Conservation (phyloP, 2,888 invertebrate genomes). For the Himalopsyche japonica region DNA sequence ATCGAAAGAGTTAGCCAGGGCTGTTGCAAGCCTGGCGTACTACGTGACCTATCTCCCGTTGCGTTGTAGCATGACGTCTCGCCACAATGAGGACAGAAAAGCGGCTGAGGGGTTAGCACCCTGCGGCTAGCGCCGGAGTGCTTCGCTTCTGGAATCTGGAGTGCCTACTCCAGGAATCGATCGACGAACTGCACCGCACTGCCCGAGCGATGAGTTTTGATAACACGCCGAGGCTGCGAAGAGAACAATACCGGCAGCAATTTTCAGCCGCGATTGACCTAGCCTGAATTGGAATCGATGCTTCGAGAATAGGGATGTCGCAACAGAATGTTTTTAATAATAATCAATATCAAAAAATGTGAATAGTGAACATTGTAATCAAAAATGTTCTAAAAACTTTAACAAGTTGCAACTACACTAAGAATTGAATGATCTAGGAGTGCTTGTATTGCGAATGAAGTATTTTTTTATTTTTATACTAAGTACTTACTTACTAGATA, state of each 20-base stretch:
- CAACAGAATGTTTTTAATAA: too few relatives aligned
- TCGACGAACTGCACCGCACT: not conserved
- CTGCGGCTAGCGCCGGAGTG: not conserved
- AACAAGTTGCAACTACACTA: too few relatives aligned
- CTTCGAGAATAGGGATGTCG: not conserved
- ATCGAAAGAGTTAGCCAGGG: not conserved
- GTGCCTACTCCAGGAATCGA: not conserved
- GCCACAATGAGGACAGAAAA: not conserved
- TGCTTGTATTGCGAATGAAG: too few relatives aligned
- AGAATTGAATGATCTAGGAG: too few relatives aligned
- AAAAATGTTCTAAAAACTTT: too few relatives aligned
- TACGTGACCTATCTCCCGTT: not conserved
- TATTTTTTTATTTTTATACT: too few relatives aligned
- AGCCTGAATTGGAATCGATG: not conserved
- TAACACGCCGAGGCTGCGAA: not conserved
- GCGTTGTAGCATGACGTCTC: not conserved
- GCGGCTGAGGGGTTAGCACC: not conserved
- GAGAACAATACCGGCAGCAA: not conserved
- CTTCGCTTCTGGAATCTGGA: not conserved
- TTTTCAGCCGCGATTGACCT: not conserved
- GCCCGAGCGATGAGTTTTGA: not conserved
- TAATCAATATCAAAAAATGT: too few relatives aligned
- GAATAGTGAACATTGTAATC: too few relatives aligned
- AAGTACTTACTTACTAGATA: too few relatives aligned
- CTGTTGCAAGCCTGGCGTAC: not conserved